These are phyloP conservation scores for Catocala fraxini DNA, from an alignment of 2,888 invertebrate species.

Conservation along the genomic window DNA sequence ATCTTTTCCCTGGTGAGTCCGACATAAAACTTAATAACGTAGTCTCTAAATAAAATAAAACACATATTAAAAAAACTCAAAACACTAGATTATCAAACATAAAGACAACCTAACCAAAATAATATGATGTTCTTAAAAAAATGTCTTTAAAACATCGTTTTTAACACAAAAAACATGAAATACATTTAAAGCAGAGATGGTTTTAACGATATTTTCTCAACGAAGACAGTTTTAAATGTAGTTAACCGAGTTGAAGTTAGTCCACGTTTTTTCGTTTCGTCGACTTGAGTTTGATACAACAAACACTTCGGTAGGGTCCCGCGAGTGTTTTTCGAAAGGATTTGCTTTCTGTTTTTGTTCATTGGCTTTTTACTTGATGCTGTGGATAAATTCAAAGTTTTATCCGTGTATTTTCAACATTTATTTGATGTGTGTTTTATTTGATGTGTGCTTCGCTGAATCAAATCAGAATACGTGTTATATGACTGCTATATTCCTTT, in stretches of 20 bases:
- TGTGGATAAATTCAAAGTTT: conserved; percentile 1
- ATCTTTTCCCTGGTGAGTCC: too few species aligned
- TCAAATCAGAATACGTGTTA: too few species aligned
- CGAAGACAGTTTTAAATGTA: conserved; percentile 47
- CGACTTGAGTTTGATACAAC: conserved; percentile 36
- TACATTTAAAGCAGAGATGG: conserved; percentile 24
- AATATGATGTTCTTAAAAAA: conserved; percentile 1
- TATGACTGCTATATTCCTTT: too few species aligned
- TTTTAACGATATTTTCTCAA: conserved; percentile 30
- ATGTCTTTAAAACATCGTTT: conserved; percentile 9
- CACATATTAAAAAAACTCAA: too few species aligned
- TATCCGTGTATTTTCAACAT: background rate
- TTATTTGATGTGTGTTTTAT: too few species aligned
- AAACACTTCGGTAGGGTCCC: conserved; percentile 37
- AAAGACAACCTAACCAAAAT: background rate
- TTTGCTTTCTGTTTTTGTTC: background rate
- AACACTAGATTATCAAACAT: background rate
- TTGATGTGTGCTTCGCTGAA: too few species aligned
- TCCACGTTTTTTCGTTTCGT: conserved; percentile 37
- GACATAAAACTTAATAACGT: too few species aligned
- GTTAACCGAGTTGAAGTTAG: conserved; percentile 42
- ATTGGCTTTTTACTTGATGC: background rate
- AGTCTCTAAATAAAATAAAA: too few species aligned
- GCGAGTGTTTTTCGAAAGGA: conserved; percentile 8
- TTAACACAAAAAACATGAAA: conserved; percentile 18